Evolutionary conservation across 2,797 vertebrate species (phyloP).

Genomic region (Okamejei kenojei): DNA sequence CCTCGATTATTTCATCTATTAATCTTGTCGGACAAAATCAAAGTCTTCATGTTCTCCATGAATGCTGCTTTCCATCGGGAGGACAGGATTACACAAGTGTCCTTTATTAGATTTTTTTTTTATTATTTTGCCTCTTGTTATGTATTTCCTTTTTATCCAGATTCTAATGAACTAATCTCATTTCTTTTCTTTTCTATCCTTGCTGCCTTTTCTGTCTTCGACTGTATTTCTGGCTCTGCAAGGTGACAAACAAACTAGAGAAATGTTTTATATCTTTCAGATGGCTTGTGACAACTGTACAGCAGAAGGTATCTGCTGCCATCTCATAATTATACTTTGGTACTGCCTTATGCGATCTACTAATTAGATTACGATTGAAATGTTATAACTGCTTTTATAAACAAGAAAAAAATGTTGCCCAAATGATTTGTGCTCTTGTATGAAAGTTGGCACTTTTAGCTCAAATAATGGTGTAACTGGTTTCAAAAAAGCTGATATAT

Average conservation of each 20-base stretch:
- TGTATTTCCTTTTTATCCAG: constrained; percentile 42
- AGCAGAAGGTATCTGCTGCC: constrained; percentile 98
- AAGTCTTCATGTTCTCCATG: too few relatives aligned
- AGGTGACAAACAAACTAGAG: constrained; percentile 88
- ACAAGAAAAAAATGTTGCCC: constrained; percentile 37
- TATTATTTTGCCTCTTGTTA: constrained; percentile 41
- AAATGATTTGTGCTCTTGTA: background rate
- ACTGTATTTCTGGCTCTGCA: constrained; percentile 74
- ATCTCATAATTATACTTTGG: constrained; percentile 67
- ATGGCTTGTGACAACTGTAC: constrained; percentile 99
- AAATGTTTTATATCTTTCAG: constrained; percentile 97
- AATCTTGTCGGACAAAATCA: background rate
- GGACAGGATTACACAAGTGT: background rate
- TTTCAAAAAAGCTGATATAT: background rate
- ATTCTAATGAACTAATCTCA: constrained; percentile 41
- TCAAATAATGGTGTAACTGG: background rate
- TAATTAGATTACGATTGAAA: constrained; percentile 41
- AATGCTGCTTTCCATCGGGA: constrained; percentile 9
- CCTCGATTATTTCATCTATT: background rate
- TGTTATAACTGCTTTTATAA: constrained; percentile 48
- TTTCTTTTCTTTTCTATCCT: constrained; percentile 58
- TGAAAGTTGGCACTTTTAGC: background rate
- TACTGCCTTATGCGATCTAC: constrained; percentile 68
- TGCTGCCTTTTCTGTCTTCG: constrained; percentile 64
- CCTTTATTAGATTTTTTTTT: constrained; percentile 46